Base-by-base conservation (phyloP, 2,888 invertebrate species). In the Drosophila siamana region DNA sequence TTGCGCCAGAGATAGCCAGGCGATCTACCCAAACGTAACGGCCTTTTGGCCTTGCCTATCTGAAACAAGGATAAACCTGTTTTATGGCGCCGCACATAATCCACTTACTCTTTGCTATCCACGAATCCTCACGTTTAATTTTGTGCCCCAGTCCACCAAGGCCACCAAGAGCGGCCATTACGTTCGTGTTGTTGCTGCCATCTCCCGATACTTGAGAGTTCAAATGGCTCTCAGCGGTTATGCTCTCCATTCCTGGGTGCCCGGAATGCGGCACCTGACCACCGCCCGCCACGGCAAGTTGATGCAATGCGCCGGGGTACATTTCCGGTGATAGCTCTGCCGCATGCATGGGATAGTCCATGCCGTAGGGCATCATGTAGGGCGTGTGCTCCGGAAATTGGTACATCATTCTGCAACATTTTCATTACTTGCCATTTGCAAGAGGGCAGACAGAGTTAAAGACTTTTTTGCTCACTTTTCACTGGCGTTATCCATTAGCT, bases 401-500 rank as follows among this genome's bases (percentile, higher is more conserved):
- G 15, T 90, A 90, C 87, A 92, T 90, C 90, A 92, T 91, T 84
- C 92, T 92, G 55, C 3, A 64, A 64, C 3, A 62, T 3, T 6
- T 6, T n/a, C 19, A 46, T 48, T 24, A 41, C n/a, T 16, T 11
- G 2, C 11, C 2, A 26, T 44, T 4, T 11, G 6, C 30, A 40
- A 19, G 19, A 19, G 19, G 19, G 2, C n/a, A n/a, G n/a, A 3
- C 19, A 19, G 19, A 19, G 19, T 19, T 19, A 19, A 19, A 19
- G 19, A 2, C 11, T 1, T 1, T 16, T 1, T 16, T 9, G 69
- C 85, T 85, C 78, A 92, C 93, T 92, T 92, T 72, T 92, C 92
- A n/a, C 89, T 80, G 4, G 92, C 94, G 51, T 93, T 93, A 67
- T 95, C 95, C 89, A 95, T 94, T 9, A 95, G 89, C 83, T 93